Conservation (phyloP, 2,888 invertebrate genomes). For the Troides helena region DNA sequence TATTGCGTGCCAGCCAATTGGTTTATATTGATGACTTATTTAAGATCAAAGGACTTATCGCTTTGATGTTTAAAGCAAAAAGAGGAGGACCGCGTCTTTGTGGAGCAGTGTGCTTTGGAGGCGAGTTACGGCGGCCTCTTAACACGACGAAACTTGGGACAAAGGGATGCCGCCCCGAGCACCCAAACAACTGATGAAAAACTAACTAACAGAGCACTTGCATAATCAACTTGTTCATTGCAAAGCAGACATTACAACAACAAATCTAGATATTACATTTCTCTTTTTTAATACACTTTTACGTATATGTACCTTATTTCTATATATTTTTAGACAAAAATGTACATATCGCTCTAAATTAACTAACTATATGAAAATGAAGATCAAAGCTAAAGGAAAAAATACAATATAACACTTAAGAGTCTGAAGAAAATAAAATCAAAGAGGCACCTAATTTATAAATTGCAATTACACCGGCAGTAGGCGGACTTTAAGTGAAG, state of each 20-base stretch:
- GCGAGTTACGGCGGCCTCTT: slow-evolving; percentile 46
- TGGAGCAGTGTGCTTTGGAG: slow-evolving; percentile 17
- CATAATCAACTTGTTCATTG: slow-evolving; percentile 40
- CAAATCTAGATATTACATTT: background rate
- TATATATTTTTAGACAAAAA: too few species aligned
- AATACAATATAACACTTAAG: slow-evolving; percentile 18
- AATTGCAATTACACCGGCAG: slow-evolving; percentile 75
- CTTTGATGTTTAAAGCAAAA: slow-evolving; percentile 29
- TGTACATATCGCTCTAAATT: too few species aligned
- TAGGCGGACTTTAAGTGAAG: slow-evolving; percentile 47
- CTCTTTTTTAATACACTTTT: slow-evolving; percentile 18
- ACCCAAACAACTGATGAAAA: slow-evolving; percentile 49
- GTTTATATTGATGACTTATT: slow-evolving; percentile 67
- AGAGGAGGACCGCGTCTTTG: slow-evolving; percentile 24
- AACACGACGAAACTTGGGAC: slow-evolving; percentile 46
- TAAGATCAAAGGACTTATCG: slow-evolving; percentile 54
- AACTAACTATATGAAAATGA: slow-evolving; percentile 21
- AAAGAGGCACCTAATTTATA: slow-evolving; percentile 60
- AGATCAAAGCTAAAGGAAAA: slow-evolving; percentile 11
- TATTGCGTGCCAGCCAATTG: slow-evolving; percentile 51
- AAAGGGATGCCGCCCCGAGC: slow-evolving; percentile 44
- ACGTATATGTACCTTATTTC: background rate
- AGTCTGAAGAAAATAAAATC: slow-evolving; percentile 22
- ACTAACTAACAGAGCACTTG: slow-evolving; percentile 44
- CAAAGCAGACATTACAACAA: slow-evolving; percentile 33